A percentile compares a stretch with the other conserved stretches of the same genome.
Conservation (phyloP, 2,797 vertebrate genomes). For the Cuculus canorus region DNA sequence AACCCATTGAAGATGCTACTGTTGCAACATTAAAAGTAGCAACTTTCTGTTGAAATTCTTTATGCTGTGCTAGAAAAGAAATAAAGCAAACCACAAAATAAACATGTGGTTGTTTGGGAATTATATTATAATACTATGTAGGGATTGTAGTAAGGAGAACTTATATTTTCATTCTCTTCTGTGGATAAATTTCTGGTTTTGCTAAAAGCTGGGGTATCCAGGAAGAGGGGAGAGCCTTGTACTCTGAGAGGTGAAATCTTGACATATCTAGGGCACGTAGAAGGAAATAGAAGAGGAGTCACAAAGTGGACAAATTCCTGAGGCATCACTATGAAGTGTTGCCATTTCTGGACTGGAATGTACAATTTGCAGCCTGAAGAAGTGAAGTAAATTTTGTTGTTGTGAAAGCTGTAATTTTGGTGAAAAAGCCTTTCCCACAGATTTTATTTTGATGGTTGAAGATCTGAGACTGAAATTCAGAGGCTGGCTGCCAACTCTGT, state of each 20-base stretch:
- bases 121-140: neutral
- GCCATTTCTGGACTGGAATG: neutral
- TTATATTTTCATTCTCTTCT: neutral
- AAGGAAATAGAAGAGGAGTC: neutral
- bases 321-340: neutral
- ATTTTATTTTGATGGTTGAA: neutral
- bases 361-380: neutral
- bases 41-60: neutral
- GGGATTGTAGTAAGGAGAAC: neutral
- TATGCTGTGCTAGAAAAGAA: fast-evolving
- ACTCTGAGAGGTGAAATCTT: neutral
- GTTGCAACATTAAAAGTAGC: neutral
- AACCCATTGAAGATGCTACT: neutral
- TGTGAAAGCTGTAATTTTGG: neutral
- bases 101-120: neutral
- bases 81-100: neutral
- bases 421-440: neutral
- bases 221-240: neutral
- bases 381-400: neutral
- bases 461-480: neutral
- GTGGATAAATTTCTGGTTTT: neutral
- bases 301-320: neutral
- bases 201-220: neutral
- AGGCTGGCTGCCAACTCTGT: neutral
- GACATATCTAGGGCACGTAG: neutral